These are phyloP conservation scores for Podocnemis expansa DNA, from an alignment of 2,113 vertebrate species.

Conservation along the genomic window DNA sequence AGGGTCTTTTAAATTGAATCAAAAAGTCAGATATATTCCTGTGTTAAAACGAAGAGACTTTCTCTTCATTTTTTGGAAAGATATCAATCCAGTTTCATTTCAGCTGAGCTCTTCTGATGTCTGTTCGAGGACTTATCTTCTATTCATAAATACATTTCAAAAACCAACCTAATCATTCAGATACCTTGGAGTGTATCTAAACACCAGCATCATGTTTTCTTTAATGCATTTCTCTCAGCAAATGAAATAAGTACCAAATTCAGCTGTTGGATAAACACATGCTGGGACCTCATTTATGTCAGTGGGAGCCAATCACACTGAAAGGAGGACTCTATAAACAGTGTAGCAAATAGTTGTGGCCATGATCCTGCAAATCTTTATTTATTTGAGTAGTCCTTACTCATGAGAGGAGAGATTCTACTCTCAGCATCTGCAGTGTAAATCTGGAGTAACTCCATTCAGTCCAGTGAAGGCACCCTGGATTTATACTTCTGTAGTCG, in stretches of 20 bases:
- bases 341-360: no score
- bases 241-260: not conserved
- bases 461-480: not conserved
- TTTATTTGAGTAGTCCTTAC: not conserved
- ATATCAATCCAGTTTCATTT: not conserved
- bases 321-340: not conserved
- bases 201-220: not conserved
- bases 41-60: rapidly evolving
- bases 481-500: not conserved
- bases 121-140: not conserved
- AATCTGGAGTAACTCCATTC: not conserved
- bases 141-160: not conserved
- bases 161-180: not conserved
- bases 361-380: not conserved
- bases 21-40: not conserved
- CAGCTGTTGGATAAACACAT: rapidly evolving
- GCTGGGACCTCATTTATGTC: not conserved
- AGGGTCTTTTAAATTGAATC: not conserved
- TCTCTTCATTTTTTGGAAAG: not conserved
- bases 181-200: not conserved
- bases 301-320: not conserved
- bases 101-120: not conserved
- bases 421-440: not conserved
- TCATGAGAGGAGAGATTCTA: rapidly evolving
- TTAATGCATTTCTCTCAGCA: not conserved